phyloP scores from a whole-genome alignment of 2,888 invertebrate species.

The Tinea trinotella region DNA sequence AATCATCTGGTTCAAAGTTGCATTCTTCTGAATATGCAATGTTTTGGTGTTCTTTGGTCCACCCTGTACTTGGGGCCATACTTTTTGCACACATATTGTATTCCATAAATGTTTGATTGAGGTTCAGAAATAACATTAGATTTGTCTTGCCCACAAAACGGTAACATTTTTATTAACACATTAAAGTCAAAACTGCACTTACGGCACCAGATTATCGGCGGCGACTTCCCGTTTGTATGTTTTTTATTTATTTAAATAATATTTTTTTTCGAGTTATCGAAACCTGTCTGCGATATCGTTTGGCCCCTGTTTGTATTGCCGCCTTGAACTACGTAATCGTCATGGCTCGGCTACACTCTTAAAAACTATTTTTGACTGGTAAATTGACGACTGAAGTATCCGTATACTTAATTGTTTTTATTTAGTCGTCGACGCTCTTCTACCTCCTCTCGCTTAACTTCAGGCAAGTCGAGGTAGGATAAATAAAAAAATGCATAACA shows the following conservation, averaged over 20 bases:
- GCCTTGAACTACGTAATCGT: slow-evolving; percentile 24
- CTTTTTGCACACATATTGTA: background rate
- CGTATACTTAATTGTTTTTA: too few relatives aligned
- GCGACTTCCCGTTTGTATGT: slow-evolving; percentile 57
- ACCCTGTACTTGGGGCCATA: background rate
- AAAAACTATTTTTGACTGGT: too few relatives aligned
- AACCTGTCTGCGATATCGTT: slow-evolving; percentile 60
- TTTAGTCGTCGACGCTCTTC: too few relatives aligned
- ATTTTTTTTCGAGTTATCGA: slow-evolving; percentile 54
- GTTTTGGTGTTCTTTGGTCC: background rate
- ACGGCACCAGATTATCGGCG: slow-evolving; percentile 62
- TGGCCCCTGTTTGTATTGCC: slow-evolving; percentile 29
- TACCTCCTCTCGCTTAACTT: too few relatives aligned
- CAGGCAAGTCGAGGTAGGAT: too few relatives aligned
- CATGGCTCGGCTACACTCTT: background rate
- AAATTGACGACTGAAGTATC: too few relatives aligned
- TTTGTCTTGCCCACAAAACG: slow-evolving; percentile 57
- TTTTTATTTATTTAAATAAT: slow-evolving; percentile 33
- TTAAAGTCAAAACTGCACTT: slow-evolving; percentile 70
- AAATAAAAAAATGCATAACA: too few relatives aligned
- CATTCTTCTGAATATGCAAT: background rate
- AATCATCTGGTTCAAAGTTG: too few relatives aligned
- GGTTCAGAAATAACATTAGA: background rate
- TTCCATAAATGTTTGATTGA: background rate
- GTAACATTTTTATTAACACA: slow-evolving; percentile 69